Base-by-base conservation (phyloP, 1,140 invertebrate genomes). In the Polyergus mexicanus region DNA sequence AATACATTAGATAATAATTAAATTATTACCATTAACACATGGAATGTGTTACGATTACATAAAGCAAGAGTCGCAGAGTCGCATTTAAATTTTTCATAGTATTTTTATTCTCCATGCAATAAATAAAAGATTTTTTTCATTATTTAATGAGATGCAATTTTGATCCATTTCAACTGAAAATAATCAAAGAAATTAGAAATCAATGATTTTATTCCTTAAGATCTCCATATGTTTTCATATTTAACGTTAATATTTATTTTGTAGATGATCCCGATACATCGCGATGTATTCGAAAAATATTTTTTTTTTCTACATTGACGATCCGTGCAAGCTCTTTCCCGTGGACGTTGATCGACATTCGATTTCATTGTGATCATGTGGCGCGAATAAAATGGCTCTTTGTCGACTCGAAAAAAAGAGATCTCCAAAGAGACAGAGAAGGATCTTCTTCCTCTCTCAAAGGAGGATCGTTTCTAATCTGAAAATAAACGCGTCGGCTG, bases 401-500 rank as follows among this genome's bases (percentile, higher is more conserved):
- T 83, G 71, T 86, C 68, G 66, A 58, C 47, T 60, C 3, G 75
- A 74, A 51, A 75, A 88, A 74, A 51, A 75, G 86, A 77, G 88
- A 58, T 56, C 44, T 51, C 13, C 71, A 68, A 72, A 80, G 75
- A 66, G 41, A 63, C 66, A 51, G 58, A 85, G 60, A 25, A 56
- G 22, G 13, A 44, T 44, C 38, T 22, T 22, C 35, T n/a, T 5
- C n/a, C n/a, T n/a, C n/a, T n/a, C n/a, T n/a, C n/a, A n/a, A n/a
- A n/a, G n/a, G 32, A 56, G 63, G 78, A 58, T 22, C 71, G 76
- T 74, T 83, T 60, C 78, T 83, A 38, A 83, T 86, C 88, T 88
- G 76, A 89, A 89, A 89, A 89, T 89, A 89, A 89, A 89, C 88
- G 85, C 84, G 44, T 19, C 65, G 63, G 60, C 87, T 89, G 86